These are phyloP conservation scores for Platycheirus albimanus DNA, from an alignment of 2,888 invertebrate species.

Conservation along the genomic window DNA sequence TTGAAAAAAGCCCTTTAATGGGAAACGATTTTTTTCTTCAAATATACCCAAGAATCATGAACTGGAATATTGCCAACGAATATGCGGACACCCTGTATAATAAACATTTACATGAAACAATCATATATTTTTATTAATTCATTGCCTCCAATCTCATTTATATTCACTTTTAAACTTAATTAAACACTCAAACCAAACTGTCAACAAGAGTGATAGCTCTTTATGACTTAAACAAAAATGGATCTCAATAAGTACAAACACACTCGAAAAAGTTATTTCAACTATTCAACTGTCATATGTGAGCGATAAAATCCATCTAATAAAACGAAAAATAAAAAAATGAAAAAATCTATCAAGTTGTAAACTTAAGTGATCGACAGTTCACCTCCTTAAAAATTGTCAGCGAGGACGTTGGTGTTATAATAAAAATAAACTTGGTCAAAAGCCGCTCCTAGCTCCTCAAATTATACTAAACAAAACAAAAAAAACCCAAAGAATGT, in stretches of 20 bases:
- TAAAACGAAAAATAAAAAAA: conserved; percentile 48
- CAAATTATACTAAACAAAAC: background rate
- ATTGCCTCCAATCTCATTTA: background rate
- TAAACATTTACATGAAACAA: too few relatives aligned
- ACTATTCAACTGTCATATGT: conserved; percentile 70
- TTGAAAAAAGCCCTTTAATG: too few relatives aligned
- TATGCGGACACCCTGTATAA: too few relatives aligned
- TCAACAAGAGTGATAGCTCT: conserved; percentile 54
- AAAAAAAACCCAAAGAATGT: background rate
- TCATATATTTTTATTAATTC: background rate
- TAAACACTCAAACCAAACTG: conserved; percentile 43
- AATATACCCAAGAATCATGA: too few relatives aligned
- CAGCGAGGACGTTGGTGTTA: conserved; percentile 55
- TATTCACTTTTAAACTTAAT: too few relatives aligned
- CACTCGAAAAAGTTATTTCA: conserved; percentile 61
- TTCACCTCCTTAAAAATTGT: conserved; percentile 57
- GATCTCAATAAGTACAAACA: conserved; percentile 56
- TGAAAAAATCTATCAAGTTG: conserved; percentile 54
- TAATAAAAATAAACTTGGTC: conserved; percentile 65
- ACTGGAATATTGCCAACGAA: too few relatives aligned
- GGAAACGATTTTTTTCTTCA: too few relatives aligned
- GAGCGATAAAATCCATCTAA: conserved; percentile 64
- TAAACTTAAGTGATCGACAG: conserved; percentile 66
- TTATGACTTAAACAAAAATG: conserved; percentile 41
- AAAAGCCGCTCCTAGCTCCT: background rate